Percentiles rank a stretch among this genome's conserved stretches.
Conservation (phyloP, 1,140 invertebrate species). For the Telenomus remus region DNA sequence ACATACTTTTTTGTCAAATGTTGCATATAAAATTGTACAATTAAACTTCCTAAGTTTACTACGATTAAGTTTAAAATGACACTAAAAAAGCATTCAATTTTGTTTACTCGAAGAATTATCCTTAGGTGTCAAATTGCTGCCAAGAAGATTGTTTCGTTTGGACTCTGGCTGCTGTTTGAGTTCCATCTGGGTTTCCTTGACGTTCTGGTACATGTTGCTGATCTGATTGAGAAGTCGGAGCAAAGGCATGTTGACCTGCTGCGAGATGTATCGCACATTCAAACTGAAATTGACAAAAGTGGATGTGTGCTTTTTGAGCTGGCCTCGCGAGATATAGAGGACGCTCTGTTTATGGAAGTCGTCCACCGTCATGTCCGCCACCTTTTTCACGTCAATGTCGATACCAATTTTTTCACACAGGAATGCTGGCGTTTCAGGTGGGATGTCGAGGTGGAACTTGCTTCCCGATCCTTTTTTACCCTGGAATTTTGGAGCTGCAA, state of each 20-base stretch:
- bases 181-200: constrained; percentile 94
- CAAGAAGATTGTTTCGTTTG: constrained; percentile 73
- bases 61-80: too few relatives aligned
- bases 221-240: constrained; percentile 95
- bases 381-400: constrained; percentile 91
- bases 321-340: constrained; percentile 88
- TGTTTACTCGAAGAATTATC: constrained; percentile 78
- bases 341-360: constrained; percentile 87
- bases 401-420: constrained; percentile 92
- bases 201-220: constrained; percentile 97
- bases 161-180: constrained; percentile 80
- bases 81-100: too few relatives aligned
- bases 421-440: constrained; percentile 90
- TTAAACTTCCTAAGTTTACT: too few relatives aligned
- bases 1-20: too few relatives aligned
- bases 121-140: constrained; percentile 67
- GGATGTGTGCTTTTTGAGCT: constrained; percentile 92
- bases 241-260: constrained; percentile 96
- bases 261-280: constrained; percentile 90
- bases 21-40: too few relatives aligned
- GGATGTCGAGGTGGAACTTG: constrained; percentile 79
- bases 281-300: constrained; percentile 92
- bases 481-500: constrained; percentile 62
- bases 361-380: constrained; percentile 92
- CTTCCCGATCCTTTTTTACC: constrained; percentile 65